phyloP scores from a whole-genome alignment of 2,888 invertebrate genomes.

The Amaurobius ferox region DNA sequence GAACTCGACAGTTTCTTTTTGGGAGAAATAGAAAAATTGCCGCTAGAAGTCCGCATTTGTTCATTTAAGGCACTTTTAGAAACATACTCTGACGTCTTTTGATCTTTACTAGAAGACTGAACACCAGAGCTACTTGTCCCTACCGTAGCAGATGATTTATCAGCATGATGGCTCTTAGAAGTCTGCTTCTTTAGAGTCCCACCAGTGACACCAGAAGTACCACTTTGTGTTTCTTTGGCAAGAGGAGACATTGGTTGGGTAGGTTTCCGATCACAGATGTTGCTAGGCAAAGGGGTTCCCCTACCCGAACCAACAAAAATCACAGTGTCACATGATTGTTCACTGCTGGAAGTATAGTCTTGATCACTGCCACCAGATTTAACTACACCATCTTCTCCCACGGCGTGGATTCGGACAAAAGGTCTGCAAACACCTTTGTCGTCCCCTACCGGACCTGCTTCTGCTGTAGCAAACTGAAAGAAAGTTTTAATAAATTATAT shows the following conservation, averaged over 20 bases:
- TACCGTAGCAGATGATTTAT: conserved; percentile 32
- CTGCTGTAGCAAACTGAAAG: conserved; percentile 78
- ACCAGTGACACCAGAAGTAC: background rate
- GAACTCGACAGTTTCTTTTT: conserved; percentile 55
- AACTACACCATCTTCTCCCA: conserved; percentile 75
- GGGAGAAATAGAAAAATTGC: conserved; percentile 49
- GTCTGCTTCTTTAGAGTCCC: conserved; percentile 37
- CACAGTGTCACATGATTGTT: conserved; percentile 97
- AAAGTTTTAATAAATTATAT: no score
- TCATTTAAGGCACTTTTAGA: conserved; percentile 70
- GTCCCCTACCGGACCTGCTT: conserved; percentile 81
- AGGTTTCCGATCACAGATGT: conserved; percentile 77
- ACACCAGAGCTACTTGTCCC: background rate
- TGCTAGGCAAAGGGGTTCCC: conserved; percentile 76
- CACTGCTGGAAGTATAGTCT: conserved; percentile 94
- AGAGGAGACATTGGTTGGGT: conserved; percentile 75
- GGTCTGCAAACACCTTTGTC: conserved; percentile 75
- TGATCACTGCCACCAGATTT: conserved; percentile 85
- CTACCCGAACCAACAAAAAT: conserved; percentile 83
- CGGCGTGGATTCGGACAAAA: conserved; percentile 61
- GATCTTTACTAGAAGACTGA: conserved; percentile 26
- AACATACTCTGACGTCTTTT: conserved; percentile 32
- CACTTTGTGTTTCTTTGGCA: conserved; percentile 52
- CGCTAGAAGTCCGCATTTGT: conserved; percentile 25
- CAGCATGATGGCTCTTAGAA: conserved; percentile 25